Evolutionary conservation across 1,140 invertebrate genomes (phyloP).

Genomic region (Calycopis cecrops): DNA sequence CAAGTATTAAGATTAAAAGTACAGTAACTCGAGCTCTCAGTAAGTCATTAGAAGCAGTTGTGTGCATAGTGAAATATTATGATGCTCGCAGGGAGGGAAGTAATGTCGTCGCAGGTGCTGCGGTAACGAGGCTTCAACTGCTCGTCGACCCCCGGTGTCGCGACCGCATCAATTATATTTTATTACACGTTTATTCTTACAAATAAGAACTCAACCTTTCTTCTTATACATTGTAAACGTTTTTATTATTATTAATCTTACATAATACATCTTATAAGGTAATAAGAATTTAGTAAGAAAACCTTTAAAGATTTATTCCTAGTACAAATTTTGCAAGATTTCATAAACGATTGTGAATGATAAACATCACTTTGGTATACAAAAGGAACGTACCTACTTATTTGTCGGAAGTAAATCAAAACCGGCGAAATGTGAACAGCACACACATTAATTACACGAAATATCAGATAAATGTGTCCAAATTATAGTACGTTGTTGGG

Average conservation of each 20-base stretch:
- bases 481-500: not conserved
- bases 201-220: too few relatives aligned
- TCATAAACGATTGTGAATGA: too few relatives aligned
- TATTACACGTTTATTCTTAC: slow-evolving; percentile 1
- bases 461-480: slow-evolving; percentile 1
- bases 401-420: too few relatives aligned
- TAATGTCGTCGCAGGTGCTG: slow-evolving; percentile 22
- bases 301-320: too few relatives aligned
- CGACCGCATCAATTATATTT: not conserved
- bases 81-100: slow-evolving; percentile 22
- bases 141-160: not conserved
- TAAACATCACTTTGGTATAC: too few relatives aligned
- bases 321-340: too few relatives aligned
- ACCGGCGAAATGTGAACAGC: not conserved
- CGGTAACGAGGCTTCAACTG: slow-evolving; percentile 30
- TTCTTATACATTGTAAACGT: too few relatives aligned
- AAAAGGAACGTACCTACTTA: too few relatives aligned
- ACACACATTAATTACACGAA: not conserved
- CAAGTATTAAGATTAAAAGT: not conserved
- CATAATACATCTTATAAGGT: too few relatives aligned
- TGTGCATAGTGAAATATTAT: slow-evolving; percentile 20
- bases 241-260: too few relatives aligned
- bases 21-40: not conserved
- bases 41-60: slow-evolving; percentile 12
- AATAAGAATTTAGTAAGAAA: too few relatives aligned